Evolutionary conservation across 2,888 invertebrate species (phyloP), one percentile per base, ranked within the genome.

Genomic region (Scaptomyza tumidula): DNA sequence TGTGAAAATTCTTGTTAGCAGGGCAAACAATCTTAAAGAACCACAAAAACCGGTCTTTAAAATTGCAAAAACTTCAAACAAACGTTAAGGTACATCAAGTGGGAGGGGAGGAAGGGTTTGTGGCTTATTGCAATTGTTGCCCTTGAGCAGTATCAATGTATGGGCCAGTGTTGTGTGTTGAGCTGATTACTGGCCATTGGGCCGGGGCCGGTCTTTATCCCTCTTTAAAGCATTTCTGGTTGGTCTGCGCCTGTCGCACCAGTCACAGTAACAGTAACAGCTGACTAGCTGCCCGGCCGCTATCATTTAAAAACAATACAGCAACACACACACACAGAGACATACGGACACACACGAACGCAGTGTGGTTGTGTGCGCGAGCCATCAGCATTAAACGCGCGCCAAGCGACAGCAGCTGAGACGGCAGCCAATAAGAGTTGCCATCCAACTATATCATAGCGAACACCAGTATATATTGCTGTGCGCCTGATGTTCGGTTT

Each of bases 381-480:
- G n/a, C n/a, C n/a, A 61, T 72, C 60, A 75, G 65, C 53, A 58
- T 46, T 68, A 67, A 60, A 64, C 74, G 70, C 74, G 70, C 75
- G 73, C 76, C 77, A 86, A 78, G 62, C 79, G 69, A 70, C 57
- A 81, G 84, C 76, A 78, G 76, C 73, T 75, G 77, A 77, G 78
- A 65, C 67, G 82, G 79, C 89, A 90, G 90, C 90, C 90, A 90
- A 90, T 90, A 90, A 90, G 90, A 90, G 88, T 87, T 87, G 83
- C 86, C 90, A 90, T 89, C 90, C 90, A 90, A 90, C 90, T 90
- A 90, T 86, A 87, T 76, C 90, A 89, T 83, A 74, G 86, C 89
- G 67, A 78, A 69, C 88, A 81, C 88, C 75, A 69, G 62, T 74
- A 24, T 0, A 0, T 0, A 43, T 24, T 69, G 49, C 86, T 91